phyloP scores from a whole-genome alignment of 2,888 invertebrate genomes.

The Brachylomia viminalis region DNA sequence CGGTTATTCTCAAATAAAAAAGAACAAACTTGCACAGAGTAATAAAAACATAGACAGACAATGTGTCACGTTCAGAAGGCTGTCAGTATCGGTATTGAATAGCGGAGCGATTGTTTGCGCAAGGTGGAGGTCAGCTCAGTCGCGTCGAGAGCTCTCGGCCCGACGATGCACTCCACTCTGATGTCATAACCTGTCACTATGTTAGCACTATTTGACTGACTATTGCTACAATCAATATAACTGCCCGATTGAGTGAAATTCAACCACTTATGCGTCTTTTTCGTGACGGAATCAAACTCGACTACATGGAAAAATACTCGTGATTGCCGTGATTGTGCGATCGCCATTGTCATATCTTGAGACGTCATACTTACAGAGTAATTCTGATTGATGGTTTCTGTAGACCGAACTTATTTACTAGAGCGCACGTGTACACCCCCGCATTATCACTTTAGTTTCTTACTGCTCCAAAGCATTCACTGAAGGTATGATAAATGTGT shows the following conservation, averaged over 20 bases:
- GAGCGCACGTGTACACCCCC: constrained; percentile 46
- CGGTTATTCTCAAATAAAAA: constrained; percentile 43
- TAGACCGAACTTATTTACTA: constrained; percentile 16
- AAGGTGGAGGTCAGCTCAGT: constrained; percentile 57
- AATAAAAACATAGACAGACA: constrained; percentile 57
- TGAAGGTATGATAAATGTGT: constrained; percentile 57
- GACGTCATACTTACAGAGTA: constrained; percentile 25
- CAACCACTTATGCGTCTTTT: constrained; percentile 2
- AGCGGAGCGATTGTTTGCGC: constrained; percentile 54
- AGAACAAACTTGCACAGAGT: constrained; percentile 33
- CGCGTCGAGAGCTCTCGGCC: constrained; percentile 44
- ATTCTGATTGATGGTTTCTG: constrained; percentile 57
- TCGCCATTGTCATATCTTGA: constrained; percentile 11
- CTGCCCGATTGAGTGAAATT: constrained; percentile 16
- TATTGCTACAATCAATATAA: constrained; percentile 45
- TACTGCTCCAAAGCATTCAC: constrained; percentile 15
- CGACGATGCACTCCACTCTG: constrained; percentile 51
- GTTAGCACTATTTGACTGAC: constrained; percentile 55
- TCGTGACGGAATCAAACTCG: constrained; percentile 14
- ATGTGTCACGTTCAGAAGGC: constrained; percentile 61
- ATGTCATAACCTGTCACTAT: constrained; percentile 55
- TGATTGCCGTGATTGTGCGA: constrained; percentile 43
- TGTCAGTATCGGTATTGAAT: constrained; percentile 56
- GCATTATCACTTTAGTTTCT: constrained; percentile 28
- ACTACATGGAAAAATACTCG: constrained; percentile 38